These are phyloP conservation scores for Seira ritae DNA, from an alignment of 2,888 invertebrate species.

Conservation along the genomic window DNA sequence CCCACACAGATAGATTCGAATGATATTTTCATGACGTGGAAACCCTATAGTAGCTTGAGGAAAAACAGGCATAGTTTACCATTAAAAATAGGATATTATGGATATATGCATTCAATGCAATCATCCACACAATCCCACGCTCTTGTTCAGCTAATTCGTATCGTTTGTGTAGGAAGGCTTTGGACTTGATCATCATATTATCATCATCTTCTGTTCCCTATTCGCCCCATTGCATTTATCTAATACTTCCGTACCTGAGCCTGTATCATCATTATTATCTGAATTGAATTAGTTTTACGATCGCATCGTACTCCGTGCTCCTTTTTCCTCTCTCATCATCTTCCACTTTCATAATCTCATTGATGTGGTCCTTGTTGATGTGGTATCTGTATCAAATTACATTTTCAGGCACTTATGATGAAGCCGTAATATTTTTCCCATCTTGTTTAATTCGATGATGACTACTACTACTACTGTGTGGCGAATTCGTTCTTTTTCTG, in stretches of 20 bases:
- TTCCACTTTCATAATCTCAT: conserved; percentile 5
- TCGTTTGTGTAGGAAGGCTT: too few species aligned
- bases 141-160: too few species aligned
- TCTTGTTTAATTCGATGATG: not conserved
- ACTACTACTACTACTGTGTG: not conserved
- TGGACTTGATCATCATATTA: not conserved
- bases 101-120: too few species aligned
- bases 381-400: conserved; percentile 8
- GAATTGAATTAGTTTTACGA: not conserved
- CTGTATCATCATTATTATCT: conserved; percentile 8
- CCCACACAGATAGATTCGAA: too few species aligned
- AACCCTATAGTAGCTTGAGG: too few species aligned
- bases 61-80: too few species aligned
- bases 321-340: not conserved
- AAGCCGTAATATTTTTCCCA: not conserved
- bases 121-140: too few species aligned
- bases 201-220: not conserved
- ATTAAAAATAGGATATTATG: too few species aligned
- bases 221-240: not conserved
- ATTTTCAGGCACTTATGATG: not conserved
- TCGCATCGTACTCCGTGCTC: too few species aligned
- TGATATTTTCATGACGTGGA: too few species aligned
- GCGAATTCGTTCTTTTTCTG: not conserved
- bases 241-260: not conserved
- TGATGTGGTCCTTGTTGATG: not conserved